Conservation (phyloP, 1,140 invertebrate species). For the Drosophila kepulauana region DNA sequence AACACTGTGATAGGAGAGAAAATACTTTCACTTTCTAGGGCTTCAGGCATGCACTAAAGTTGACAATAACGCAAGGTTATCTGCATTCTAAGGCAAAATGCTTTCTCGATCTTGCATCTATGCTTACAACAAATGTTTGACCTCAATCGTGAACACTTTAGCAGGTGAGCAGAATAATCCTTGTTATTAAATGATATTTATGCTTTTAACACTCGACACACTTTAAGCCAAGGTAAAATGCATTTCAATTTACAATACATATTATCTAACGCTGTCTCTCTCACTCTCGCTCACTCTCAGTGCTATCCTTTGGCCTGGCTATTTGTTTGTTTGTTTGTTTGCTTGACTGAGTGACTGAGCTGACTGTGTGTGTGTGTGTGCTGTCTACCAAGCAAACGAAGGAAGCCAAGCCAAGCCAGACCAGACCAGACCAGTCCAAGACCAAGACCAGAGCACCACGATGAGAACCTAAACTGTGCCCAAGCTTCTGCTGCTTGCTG, state of each 20-base stretch:
- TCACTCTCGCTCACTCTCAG: slow-evolving; percentile 20
- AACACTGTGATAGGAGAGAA: no score
- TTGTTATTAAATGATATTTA: slow-evolving; percentile 42
- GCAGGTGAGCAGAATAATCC: slow-evolving; percentile 20
- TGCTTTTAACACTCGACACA: slow-evolving; percentile 34
- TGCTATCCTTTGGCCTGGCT: slow-evolving; percentile 22
- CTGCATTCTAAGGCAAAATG: no score
- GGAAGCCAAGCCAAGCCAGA: slow-evolving; percentile 19
- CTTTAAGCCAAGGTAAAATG: slow-evolving; percentile 16
- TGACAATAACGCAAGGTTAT: no score
- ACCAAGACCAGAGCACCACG: slow-evolving; percentile 1
- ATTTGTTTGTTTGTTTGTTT: slow-evolving; percentile 54
- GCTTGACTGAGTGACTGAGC: slow-evolving; percentile 69
- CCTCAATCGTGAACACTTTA: slow-evolving; percentile 16
- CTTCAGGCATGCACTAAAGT: no score
- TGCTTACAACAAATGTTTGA: slow-evolving; percentile 16
- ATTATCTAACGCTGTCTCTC: neutral
- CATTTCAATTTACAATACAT: slow-evolving; percentile 34
- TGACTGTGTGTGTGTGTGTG: slow-evolving; percentile 1
- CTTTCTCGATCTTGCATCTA: no score
- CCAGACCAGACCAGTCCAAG: slow-evolving; percentile 14
- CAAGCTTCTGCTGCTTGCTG: no score
- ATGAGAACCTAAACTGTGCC: no score
- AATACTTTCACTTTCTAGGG: no score
- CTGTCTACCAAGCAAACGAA: no score